A percentile compares a stretch with the other conserved stretches of the same genome.
These are phyloP conservation scores for Sebastes ruberrimus DNA, from an alignment of 2,797 vertebrate species.

Conservation along the genomic window DNA sequence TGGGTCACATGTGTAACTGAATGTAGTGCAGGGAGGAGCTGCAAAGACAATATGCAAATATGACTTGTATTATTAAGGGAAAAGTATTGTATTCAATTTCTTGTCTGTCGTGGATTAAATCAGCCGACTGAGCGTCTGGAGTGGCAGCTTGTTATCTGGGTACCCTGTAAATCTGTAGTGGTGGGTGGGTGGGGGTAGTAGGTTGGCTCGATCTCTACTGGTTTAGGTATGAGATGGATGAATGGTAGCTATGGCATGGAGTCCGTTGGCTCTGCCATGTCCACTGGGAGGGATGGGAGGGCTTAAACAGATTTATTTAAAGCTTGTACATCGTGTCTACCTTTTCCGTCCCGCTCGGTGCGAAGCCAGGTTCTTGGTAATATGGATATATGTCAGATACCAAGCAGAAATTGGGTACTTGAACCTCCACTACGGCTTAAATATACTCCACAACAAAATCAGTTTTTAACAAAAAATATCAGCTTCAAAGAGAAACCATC, in stretches of 20 bases:
- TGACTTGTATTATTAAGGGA: not conserved
- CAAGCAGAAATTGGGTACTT: not conserved
- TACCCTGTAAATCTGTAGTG: not conserved
- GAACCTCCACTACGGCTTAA: not conserved
- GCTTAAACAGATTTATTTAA: slow-evolving; percentile 42
- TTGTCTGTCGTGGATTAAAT: not conserved
- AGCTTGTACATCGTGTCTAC: slow-evolving; percentile 3
- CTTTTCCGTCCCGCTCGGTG: not conserved
- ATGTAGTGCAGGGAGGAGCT: not conserved
- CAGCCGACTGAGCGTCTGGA: not conserved
- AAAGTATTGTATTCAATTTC: not conserved
- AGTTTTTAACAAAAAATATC: not conserved
- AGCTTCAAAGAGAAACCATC: not conserved
- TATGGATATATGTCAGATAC: not conserved
- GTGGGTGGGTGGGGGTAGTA: not conserved
- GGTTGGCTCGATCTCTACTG: slow-evolving; percentile 9
- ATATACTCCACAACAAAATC: not conserved
- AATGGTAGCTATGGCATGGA: slow-evolving; percentile 41
- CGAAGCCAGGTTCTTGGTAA: not conserved
- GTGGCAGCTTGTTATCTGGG: not conserved
- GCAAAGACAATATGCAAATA: not conserved
- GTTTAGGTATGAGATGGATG: slow-evolving; percentile 34
- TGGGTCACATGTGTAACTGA: slow-evolving; percentile 1
- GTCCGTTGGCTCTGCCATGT: not conserved
- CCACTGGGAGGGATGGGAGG: slow-evolving; percentile 9